Conservation (phyloP, 2,797 vertebrate species). For the Sphenopsis melanotis region DNA sequence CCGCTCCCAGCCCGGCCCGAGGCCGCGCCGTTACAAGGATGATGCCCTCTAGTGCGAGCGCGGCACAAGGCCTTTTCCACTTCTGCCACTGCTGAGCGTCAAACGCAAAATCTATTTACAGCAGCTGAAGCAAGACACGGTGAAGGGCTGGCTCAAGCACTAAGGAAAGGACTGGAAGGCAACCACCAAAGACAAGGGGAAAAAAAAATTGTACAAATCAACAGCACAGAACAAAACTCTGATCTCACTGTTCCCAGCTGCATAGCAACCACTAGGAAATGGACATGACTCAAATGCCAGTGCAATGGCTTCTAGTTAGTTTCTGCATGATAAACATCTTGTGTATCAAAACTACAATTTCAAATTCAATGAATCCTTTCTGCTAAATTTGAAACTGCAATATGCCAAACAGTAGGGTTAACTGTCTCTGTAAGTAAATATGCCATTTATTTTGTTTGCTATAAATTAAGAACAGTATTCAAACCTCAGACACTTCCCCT, state of each 20-base stretch:
- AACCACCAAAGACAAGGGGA: background rate
- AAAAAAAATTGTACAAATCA: background rate
- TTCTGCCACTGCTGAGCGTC: rapidly evolving
- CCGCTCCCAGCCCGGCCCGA: rapidly evolving
- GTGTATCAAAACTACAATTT: background rate
- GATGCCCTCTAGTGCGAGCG: slow-evolving; percentile 61
- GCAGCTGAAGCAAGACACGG: background rate
- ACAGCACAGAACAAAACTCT: background rate
- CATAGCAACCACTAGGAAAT: background rate
- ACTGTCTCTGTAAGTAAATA: background rate
- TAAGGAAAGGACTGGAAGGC: background rate
- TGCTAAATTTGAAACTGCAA: background rate
- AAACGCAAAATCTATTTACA: background rate
- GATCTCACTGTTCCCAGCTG: background rate
- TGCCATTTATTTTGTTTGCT: background rate
- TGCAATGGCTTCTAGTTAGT: background rate
- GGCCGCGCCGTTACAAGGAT: background rate
- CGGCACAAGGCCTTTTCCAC: background rate
- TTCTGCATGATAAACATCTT: background rate
- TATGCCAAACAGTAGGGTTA: background rate
- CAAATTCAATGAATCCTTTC: background rate
- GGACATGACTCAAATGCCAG: background rate
- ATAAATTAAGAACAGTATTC: background rate
- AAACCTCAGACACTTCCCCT: background rate
- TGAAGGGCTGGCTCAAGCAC: background rate